A percentile compares a stretch with the other conserved stretches of the same genome.
These are phyloP conservation scores for Anoura caudifer DNA, from an alignment of 2,113 vertebrate genomes.

Conservation along the genomic window DNA sequence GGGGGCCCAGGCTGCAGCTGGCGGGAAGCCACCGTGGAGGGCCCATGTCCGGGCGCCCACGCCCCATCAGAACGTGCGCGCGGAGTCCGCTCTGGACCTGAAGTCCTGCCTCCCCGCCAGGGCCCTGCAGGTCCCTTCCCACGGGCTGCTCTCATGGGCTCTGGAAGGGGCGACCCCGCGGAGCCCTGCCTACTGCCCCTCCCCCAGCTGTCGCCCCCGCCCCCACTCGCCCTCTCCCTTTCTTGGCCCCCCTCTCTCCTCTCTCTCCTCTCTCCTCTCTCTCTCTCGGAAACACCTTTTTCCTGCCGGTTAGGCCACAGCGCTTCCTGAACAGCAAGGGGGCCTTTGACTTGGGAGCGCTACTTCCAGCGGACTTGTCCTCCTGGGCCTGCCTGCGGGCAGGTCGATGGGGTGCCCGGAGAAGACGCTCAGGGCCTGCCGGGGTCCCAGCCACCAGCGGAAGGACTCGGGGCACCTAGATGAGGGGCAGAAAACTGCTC, in stretches of 20 bases:
- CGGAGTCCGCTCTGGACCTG: too few relatives aligned
- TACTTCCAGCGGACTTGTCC: slow-evolving; percentile 37
- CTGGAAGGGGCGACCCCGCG: not conserved
- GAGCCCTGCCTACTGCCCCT: too few relatives aligned
- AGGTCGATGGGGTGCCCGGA: accelerated
- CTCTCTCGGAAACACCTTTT: slow-evolving; percentile 70
- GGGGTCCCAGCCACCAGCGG: not conserved
- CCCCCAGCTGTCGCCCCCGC: not conserved
- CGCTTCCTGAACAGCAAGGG: slow-evolving; percentile 60
- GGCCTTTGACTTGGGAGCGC: not conserved
- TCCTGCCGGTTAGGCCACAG: not conserved
- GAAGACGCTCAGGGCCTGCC: not conserved
- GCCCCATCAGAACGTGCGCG: too few relatives aligned
- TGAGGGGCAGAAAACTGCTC: not conserved
- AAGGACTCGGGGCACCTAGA: not conserved
- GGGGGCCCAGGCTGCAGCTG: not conserved
- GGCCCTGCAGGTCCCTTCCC: not conserved
- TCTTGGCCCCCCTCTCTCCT: not conserved
- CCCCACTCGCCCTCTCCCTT: not conserved
- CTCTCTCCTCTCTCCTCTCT: too few relatives aligned
- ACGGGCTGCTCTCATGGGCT: accelerated
- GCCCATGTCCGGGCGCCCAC: accelerated
- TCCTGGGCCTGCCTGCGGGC: not conserved
- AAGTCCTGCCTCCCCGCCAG: not conserved
- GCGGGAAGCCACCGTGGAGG: not conserved